Evolutionary conservation across 1,140 invertebrate species (phyloP).

Genomic region (Euura lappo): DNA sequence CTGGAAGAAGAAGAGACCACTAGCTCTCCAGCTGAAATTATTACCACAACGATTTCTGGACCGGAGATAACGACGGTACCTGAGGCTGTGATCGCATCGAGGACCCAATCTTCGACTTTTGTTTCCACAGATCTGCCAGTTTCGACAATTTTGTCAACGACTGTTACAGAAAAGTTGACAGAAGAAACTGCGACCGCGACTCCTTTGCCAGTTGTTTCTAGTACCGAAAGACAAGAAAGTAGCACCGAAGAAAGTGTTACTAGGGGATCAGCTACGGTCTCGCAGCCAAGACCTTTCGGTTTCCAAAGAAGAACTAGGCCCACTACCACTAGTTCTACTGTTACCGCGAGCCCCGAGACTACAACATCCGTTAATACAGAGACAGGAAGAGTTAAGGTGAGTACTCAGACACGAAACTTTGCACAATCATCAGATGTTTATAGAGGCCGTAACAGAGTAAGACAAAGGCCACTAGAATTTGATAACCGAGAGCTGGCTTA

Average conservation of each 20-base stretch:
- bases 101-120: conserved; percentile 30
- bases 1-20: conserved; percentile 17
- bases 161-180: conserved; percentile 40
- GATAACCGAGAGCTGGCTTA: background rate
- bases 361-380: conserved; percentile 44
- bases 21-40: background rate
- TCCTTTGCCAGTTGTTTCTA: conserved; percentile 32
- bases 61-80: conserved; percentile 6
- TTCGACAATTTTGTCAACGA: conserved; percentile 44
- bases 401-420: conserved; percentile 54
- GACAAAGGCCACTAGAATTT: background rate
- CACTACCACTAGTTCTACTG: conserved; percentile 35
- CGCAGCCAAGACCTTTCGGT: conserved; percentile 64
- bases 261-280: conserved; percentile 52
- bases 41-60: background rate
- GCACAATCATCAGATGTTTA: conserved; percentile 50
- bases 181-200: conserved; percentile 52
- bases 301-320: conserved; percentile 52
- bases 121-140: conserved; percentile 39
- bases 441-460: conserved; percentile 20
- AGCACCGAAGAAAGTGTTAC: conserved; percentile 38
- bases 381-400: conserved; percentile 54
- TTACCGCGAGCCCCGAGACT: conserved; percentile 53
- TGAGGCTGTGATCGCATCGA: conserved; percentile 19
- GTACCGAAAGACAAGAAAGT: background rate